A percentile compares a stretch with the other conserved stretches of the same genome.
Evolutionary conservation across 2,797 vertebrate species (phyloP).

Genomic region (Phoebastria nigripes): DNA sequence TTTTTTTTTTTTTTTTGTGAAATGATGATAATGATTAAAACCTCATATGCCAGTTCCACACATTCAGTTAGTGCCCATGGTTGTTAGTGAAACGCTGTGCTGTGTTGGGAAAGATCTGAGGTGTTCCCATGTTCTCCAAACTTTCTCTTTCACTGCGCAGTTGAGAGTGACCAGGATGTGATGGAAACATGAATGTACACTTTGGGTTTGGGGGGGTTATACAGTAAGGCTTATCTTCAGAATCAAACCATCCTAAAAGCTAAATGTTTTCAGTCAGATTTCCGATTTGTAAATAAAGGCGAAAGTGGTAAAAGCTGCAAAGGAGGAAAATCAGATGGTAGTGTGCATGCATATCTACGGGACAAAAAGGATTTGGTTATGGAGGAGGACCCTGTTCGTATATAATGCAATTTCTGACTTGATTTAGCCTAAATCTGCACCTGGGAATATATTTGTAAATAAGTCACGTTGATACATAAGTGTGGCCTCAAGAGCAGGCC

Average conservation of each 20-base stretch:
- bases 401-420: not conserved
- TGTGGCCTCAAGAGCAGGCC: not conserved
- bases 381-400: not conserved
- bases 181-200: not conserved
- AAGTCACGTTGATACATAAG: rapidly evolving
- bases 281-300: not conserved
- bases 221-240: not conserved
- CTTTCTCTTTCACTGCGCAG: not conserved
- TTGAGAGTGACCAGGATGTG: not conserved
- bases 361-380: not conserved
- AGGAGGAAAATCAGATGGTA: not conserved
- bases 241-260: not conserved
- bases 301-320: not conserved
- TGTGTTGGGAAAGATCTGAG: not conserved
- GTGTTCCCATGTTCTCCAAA: not conserved
- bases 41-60: not conserved
- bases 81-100: rapidly evolving
- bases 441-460: not conserved
- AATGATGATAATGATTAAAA: not conserved
- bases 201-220: not conserved
- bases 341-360: not conserved
- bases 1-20: not conserved
- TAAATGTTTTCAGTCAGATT: not conserved
- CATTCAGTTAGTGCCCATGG: not conserved
- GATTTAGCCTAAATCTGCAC: not conserved